Percentiles rank a stretch among this genome's conserved stretches.
Conservation (phyloP, 1,140 invertebrate species). For the Lepidurus couesii region DNA sequence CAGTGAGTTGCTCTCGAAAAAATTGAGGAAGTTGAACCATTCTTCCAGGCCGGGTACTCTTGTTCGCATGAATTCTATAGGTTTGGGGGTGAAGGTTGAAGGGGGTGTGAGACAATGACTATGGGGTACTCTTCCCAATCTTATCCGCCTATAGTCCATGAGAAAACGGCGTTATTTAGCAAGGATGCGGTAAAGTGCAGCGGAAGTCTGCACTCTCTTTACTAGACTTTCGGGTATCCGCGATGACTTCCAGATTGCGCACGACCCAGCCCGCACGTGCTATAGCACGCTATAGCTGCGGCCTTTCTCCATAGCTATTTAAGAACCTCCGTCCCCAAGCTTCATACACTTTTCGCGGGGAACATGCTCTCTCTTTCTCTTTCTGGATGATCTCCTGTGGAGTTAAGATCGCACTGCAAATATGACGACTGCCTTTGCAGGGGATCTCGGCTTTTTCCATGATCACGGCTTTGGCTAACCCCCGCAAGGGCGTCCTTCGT, state of each 20-base stretch:
- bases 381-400: neutral
- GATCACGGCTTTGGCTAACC: too few relatives aligned
- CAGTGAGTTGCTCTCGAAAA: neutral
- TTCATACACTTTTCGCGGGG: neutral
- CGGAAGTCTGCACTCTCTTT: slow-evolving; percentile 12
- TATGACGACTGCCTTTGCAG: neutral
- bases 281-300: neutral
- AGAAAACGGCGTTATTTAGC: neutral
- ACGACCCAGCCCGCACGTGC: slow-evolving; percentile 16
- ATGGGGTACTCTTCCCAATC: too few relatives aligned
- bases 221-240: neutral
- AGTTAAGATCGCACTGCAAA: neutral
- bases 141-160: too few relatives aligned
- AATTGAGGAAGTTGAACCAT: neutral
- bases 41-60: too few relatives aligned
- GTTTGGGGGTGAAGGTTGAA: too few relatives aligned
- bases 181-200: neutral
- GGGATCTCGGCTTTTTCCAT: neutral
- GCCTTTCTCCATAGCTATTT: neutral
- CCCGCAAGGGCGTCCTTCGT: too few relatives aligned
- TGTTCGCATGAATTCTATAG: too few relatives aligned
- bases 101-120: too few relatives aligned
- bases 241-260: slow-evolving; percentile 12
- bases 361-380: neutral
- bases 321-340: neutral